Conservation (phyloP, 1,140 invertebrate genomes). For the Dendroctonus ponderosae region DNA sequence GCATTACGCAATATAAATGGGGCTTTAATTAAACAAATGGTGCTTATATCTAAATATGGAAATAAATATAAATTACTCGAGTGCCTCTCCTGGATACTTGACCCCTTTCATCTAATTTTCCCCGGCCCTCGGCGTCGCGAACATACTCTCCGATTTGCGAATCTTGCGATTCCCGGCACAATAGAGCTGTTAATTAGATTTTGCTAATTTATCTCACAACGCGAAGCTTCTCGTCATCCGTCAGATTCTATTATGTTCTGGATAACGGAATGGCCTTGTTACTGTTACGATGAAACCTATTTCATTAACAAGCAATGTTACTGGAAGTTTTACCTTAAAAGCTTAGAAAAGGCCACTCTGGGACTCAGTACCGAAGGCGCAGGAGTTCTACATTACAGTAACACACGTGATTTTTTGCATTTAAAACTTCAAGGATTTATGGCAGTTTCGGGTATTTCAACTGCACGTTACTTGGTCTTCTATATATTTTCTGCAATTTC, state of each 20-base stretch:
- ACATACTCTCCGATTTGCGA: conserved; percentile 39
- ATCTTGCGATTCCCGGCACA: conserved; percentile 39
- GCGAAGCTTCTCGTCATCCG: conserved; percentile 28
- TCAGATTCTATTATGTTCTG: conserved; percentile 29
- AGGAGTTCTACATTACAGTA: too few relatives aligned
- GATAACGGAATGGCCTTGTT: conserved; percentile 31
- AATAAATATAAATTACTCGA: conserved; percentile 7
- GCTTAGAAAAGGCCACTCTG: too few relatives aligned
- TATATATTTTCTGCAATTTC: too few relatives aligned
- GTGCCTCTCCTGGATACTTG: conserved; percentile 15
- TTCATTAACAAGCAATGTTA: too few relatives aligned
- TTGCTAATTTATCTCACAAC: conserved; percentile 36
- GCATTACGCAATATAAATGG: too few relatives aligned
- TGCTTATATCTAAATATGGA: background rate
- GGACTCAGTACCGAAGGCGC: too few relatives aligned
- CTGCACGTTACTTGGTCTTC: too few relatives aligned
- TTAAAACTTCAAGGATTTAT: too few relatives aligned
- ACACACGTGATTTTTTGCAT: too few relatives aligned
- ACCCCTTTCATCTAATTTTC: conserved; percentile 35
- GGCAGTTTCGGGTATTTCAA: too few relatives aligned
- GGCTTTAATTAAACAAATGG: too few relatives aligned
- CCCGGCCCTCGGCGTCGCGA: conserved; percentile 36
- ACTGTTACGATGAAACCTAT: conserved; percentile 9
- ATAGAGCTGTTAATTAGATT: conserved; percentile 42
- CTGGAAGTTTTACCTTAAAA: too few relatives aligned